Evolutionary conservation across 2,888 invertebrate genomes (phyloP).

Genomic region (Nemotelus pantherinus): DNA sequence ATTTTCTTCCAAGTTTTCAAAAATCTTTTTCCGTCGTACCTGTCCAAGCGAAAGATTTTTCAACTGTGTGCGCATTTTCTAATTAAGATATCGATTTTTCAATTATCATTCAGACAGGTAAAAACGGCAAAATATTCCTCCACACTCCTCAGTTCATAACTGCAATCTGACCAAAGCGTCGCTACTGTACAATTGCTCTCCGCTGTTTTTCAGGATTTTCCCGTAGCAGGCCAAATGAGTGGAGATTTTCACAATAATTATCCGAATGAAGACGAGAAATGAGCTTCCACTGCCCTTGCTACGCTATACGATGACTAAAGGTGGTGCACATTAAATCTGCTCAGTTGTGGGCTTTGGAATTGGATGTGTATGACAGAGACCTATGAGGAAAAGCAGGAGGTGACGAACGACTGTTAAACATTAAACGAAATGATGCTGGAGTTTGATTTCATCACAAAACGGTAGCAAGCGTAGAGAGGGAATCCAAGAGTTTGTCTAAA

Average conservation of each 20-base stretch:
- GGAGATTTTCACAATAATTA: conserved; percentile 32
- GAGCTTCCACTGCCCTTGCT: conserved; percentile 4
- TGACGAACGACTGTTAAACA: background rate
- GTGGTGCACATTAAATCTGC: conserved; percentile 6
- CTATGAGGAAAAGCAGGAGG: background rate
- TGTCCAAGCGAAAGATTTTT: background rate
- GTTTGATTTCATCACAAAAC: conserved; percentile 22
- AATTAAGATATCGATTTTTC: conserved; percentile 47
- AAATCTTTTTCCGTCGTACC: too few relatives aligned
- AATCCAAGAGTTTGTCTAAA: conserved; percentile 23
- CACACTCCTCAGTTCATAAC: background rate
- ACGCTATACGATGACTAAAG: background rate
- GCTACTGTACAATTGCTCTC: background rate
- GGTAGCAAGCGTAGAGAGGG: background rate
- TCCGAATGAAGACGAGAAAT: conserved; percentile 23
- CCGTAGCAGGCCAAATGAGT: conserved; percentile 13
- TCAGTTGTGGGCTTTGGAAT: background rate
- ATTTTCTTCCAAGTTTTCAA: too few relatives aligned
- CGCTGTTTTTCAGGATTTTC: background rate
- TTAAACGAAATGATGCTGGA: conserved; percentile 20
- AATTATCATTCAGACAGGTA: conserved; percentile 47
- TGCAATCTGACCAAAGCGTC: background rate
- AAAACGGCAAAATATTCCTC: conserved; percentile 26
- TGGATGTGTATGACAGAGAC: background rate
- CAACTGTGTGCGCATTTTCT: conserved; percentile 33